Evolutionary conservation across 2,888 invertebrate genomes (phyloP).

Genomic region (Ochropleura leucogaster): DNA sequence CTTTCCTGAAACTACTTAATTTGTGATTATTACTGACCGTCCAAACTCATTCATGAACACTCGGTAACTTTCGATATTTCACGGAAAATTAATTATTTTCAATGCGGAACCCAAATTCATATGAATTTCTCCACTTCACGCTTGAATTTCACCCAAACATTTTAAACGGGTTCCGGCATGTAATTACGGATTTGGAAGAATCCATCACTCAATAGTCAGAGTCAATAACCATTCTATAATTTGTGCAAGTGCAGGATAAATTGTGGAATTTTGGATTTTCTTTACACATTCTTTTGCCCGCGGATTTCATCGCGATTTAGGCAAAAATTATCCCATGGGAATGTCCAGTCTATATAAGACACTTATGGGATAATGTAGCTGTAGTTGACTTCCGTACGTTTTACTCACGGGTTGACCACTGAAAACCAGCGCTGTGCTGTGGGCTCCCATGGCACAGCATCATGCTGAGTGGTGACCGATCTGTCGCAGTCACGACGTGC

Average conservation of each 20-base stretch:
- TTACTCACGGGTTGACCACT: too few relatives aligned
- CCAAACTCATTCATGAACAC: neutral
- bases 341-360: neutral
- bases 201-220: neutral
- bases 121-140: neutral
- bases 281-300: neutral
- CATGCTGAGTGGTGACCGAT: too few relatives aligned
- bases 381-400: too few relatives aligned
- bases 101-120: neutral
- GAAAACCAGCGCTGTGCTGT: too few relatives aligned
- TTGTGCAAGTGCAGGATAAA: neutral
- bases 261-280: neutral
- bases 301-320: neutral
- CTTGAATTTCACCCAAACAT: neutral
- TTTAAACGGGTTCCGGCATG: neutral
- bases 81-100: conserved; percentile 31
- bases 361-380: neutral
- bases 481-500: too few relatives aligned
- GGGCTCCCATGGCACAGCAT: too few relatives aligned
- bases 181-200: neutral
- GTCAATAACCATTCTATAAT: neutral
- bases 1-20: neutral
- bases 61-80: conserved; percentile 24
- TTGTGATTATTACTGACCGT: neutral
- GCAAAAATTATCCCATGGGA: neutral